These are phyloP conservation scores for Aphelinus certus DNA, from an alignment of 1,140 invertebrate genomes.

Conservation along the genomic window DNA sequence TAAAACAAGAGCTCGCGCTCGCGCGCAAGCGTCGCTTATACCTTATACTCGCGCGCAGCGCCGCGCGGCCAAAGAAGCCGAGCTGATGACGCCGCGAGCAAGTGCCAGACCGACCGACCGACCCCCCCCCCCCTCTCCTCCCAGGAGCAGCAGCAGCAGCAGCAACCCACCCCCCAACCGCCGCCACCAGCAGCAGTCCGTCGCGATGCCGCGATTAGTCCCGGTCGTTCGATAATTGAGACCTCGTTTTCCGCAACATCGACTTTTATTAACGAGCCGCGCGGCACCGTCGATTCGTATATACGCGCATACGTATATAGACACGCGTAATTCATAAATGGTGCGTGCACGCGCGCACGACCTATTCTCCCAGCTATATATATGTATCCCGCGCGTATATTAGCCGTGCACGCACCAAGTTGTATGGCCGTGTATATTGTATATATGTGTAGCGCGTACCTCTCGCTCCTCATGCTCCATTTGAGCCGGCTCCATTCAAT, in stretches of 20 bases:
- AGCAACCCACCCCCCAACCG: background rate
- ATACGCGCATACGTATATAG: no score
- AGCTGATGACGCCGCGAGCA: background rate
- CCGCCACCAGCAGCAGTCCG: no score
- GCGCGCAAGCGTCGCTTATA: background rate
- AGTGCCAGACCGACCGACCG: background rate
- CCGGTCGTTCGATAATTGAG: slow-evolving; percentile 54
- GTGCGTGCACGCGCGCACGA: background rate
- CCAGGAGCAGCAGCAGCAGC: background rate
- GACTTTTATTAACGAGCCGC: slow-evolving; percentile 57
- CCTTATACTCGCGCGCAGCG: background rate
- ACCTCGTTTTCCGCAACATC: slow-evolving; percentile 64
- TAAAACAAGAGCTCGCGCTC: slow-evolving; percentile 62
- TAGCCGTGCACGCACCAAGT: slow-evolving; percentile 13
- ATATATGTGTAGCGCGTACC: no score
- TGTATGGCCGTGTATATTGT: background rate
- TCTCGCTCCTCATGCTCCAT: slow-evolving; percentile 20
- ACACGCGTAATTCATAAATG: no score
- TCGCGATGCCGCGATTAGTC: slow-evolving; percentile 8
- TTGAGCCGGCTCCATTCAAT: slow-evolving; percentile 13
- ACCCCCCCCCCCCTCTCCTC: slow-evolving; percentile 3
- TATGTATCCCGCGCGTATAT: background rate
- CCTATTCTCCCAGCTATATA: no score
- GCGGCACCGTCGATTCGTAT: slow-evolving; percentile 12
- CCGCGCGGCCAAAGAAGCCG: background rate